phyloP scores from a whole-genome alignment of 2,797 vertebrate species.

The Emydoidea blandingii region DNA sequence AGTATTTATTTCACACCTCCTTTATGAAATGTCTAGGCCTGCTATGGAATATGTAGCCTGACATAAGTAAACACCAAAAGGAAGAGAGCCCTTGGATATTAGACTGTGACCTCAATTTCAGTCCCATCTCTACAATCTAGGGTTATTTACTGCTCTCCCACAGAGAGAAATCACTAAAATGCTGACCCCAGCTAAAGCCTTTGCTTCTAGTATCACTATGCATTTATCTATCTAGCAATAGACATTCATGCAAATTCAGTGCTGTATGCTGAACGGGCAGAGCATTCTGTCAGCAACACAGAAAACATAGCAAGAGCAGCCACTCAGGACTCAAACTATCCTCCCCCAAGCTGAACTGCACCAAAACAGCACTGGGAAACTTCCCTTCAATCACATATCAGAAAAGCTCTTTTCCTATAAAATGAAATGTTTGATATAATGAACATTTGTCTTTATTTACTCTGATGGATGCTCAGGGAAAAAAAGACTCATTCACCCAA shows the following conservation, averaged over 20 bases:
- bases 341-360: not conserved
- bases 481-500: fast-evolving
- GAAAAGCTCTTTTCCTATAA: not conserved
- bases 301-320: not conserved
- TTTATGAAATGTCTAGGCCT: slow-evolving; percentile 52
- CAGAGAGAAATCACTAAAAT: slow-evolving; percentile 42
- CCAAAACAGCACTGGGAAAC: not conserved
- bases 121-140: slow-evolving; percentile 49
- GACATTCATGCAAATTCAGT: not conserved
- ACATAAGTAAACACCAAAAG: slow-evolving; percentile 55
- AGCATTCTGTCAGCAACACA: slow-evolving; percentile 10
- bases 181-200: not conserved
- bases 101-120: slow-evolving; percentile 65
- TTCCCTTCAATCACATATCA: not conserved
- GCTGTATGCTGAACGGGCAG: not conserved
- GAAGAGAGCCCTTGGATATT: slow-evolving; percentile 20
- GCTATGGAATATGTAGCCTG: slow-evolving; percentile 53
- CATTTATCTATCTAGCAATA: slow-evolving; percentile 35
- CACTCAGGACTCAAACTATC: not conserved
- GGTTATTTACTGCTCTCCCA: slow-evolving; percentile 41
- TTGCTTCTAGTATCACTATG: not conserved
- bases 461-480: not conserved
- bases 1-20: slow-evolving; percentile 69
- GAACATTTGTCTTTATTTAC: not conserved
- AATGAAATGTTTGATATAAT: slow-evolving; percentile 4